Conservation (phyloP, 2,113 vertebrate genomes). For the Hydrochoerus hydrochaeris region DNA sequence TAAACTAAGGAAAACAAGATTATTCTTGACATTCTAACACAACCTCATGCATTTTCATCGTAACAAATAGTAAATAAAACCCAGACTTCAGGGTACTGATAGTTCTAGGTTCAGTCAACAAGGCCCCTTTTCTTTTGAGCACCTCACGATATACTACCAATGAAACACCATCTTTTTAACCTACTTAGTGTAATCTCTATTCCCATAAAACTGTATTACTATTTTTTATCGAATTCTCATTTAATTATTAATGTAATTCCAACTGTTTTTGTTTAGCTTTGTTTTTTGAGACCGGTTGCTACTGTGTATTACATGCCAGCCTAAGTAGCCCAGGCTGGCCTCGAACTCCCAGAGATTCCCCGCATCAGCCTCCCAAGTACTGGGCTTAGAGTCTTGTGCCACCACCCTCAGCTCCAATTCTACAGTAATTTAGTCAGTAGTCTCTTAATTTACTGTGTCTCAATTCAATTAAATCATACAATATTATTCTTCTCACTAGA, state of each 20-base stretch:
- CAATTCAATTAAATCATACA: conserved; percentile 23
- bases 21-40: conserved; percentile 5
- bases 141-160: neutral
- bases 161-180: neutral
- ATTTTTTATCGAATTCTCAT: conserved; percentile 34
- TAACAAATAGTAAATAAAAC: conserved; percentile 34
- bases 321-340: neutral
- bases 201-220: neutral
- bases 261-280: neutral
- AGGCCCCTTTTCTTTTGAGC: neutral
- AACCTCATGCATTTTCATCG: neutral
- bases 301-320: neutral
- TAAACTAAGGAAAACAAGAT: conserved; percentile 15
- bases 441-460: conserved; percentile 33
- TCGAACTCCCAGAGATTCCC: neutral
- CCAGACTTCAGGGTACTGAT: neutral
- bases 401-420: neutral
- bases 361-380: neutral
- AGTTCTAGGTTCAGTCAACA: neutral
- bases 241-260: conserved; percentile 45
- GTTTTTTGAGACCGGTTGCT: neutral
- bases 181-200: neutral
- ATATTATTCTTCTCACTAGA: neutral
- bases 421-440: neutral
- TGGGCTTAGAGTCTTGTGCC: neutral